Conservation (phyloP, 2,797 vertebrate species). For the Tympanoctomys barrerae region DNA sequence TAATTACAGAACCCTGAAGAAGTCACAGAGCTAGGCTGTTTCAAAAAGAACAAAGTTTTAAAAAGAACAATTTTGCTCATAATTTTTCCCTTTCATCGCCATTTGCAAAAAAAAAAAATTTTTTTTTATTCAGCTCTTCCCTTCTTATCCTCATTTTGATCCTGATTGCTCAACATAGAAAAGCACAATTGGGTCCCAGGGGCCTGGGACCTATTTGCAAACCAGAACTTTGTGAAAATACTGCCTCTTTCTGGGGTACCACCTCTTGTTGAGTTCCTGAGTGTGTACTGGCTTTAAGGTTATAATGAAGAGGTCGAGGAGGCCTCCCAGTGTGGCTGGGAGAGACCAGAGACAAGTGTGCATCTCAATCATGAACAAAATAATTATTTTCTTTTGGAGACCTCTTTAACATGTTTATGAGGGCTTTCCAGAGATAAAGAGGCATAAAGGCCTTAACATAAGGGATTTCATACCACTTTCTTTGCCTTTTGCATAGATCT, state of each 20-base stretch:
- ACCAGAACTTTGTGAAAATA: background rate
- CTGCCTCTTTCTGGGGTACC: background rate
- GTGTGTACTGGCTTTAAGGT: background rate
- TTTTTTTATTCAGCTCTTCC: background rate
- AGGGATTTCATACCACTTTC: background rate
- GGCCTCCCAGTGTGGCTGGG: background rate
- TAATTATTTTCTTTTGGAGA: background rate
- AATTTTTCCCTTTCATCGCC: no score
- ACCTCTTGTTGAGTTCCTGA: background rate
- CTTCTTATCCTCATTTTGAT: background rate
- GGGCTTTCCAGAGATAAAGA: background rate
- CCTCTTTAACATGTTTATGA: background rate
- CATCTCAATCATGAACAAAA: background rate
- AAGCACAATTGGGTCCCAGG: background rate
- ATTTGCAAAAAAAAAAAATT: background rate
- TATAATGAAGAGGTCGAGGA: background rate
- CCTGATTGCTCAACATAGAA: background rate
- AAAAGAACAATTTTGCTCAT: no score
- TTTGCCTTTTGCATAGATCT: background rate
- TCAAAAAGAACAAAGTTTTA: no score
- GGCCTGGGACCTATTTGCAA: background rate
- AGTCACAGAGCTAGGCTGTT: no score
- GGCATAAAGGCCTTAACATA: background rate
- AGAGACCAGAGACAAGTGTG: background rate
- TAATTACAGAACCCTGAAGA: no score